Base-by-base conservation (phyloP, 1,140 invertebrate genomes). In the Tetranychus cinnabarinus region DNA sequence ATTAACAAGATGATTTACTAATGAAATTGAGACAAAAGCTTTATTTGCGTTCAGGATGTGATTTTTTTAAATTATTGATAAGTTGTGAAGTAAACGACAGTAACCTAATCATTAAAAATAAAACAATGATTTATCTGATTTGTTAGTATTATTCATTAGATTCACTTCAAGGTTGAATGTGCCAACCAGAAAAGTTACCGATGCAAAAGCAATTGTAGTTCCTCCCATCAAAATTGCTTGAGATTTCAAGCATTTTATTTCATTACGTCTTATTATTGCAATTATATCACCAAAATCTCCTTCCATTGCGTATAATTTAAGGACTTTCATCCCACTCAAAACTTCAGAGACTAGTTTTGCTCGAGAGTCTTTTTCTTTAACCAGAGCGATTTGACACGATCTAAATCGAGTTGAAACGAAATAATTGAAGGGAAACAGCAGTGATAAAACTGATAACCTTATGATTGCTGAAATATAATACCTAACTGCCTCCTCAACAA, bases 121-220 rank as follows among this genome's bases (percentile, higher is more conserved):
- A 10, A 47, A 10, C 10, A 47, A 10, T 10, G 8, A 10, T 10
- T 12, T 12, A 47, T 12, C 8, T 23, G n/a, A 10, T 12, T n/a
- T 42, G 34, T 42, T 58, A n/a, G 0, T 23, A 39, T 12, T 15
- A 47, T 23, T 23, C 23, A 23, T 23, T 0, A 23, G 23, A 23
- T 23, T 47, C n/a, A 10, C n/a, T 47, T n/a, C 10, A 47, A 47
- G 97, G 77, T 91, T 83, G 71, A 23, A 23, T 23, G 23, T 23
- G 23, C 23, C 23, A 23, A 23, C 23, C 0, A 23, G 23, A 23
- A 23, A 23, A 23, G 23, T 23, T 23, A 23, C 23, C 23, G 23
- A 23, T 23, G 23, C 23, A 23, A 23, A 23, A 23, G 23, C 23
- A 23, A 96, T 93, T 52, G 87, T 87, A 15, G 86, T 88, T 36